Percentiles rank a stretch among this genome's conserved stretches.
Conservation (phyloP, 2,888 invertebrate genomes). For the Allygus modestus region DNA sequence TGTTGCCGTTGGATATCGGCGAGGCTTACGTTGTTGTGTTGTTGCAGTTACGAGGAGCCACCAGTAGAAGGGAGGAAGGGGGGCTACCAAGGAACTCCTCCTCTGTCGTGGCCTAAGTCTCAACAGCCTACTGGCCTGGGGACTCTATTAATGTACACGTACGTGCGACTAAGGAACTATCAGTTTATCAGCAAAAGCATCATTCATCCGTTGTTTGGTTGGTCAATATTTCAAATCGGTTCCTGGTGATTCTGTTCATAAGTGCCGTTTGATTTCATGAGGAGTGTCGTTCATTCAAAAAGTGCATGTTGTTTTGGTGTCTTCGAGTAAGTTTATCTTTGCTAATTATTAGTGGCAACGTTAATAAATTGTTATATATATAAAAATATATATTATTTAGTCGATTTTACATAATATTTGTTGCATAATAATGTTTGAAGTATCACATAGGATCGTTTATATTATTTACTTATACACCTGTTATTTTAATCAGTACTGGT, state of each 20-base stretch:
- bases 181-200: slow-evolving; percentile 44
- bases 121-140: slow-evolving; percentile 26
- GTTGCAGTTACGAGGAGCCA: neutral
- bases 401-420: slow-evolving; percentile 25
- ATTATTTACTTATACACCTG: neutral
- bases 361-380: slow-evolving; percentile 5
- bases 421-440: neutral
- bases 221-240: slow-evolving; percentile 17
- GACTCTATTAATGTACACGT: slow-evolving; percentile 38
- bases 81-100: neutral
- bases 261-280: slow-evolving; percentile 26
- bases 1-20: too few species aligned
- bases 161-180: slow-evolving; percentile 45
- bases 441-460: neutral
- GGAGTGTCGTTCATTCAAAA: neutral
- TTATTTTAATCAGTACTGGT: neutral
- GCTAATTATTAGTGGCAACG: neutral
- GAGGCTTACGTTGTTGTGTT: too few species aligned
- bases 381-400: neutral
- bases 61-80: neutral
- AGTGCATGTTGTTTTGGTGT: slow-evolving; percentile 14
- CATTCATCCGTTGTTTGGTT: slow-evolving; percentile 32
- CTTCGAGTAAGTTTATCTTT: neutral
- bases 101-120: slow-evolving; percentile 15
- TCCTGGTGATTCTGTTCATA: slow-evolving; percentile 20